These are phyloP conservation scores for Pteronotus mesoamericanus DNA, from an alignment of 2,797 vertebrate species.

Conservation along the genomic window DNA sequence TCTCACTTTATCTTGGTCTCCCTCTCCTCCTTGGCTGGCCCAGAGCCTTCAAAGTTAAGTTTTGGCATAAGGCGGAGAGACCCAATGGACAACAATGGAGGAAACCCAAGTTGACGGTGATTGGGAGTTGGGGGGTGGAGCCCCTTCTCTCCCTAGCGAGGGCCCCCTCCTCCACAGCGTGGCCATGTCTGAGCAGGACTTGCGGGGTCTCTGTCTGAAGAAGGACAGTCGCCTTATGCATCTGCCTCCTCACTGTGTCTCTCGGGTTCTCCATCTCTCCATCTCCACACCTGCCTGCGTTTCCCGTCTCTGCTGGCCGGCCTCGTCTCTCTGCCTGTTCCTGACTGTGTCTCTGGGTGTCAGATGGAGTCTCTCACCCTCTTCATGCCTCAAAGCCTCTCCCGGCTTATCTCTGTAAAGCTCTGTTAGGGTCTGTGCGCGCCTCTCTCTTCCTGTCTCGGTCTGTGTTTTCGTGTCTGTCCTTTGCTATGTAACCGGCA, in stretches of 20 bases:
- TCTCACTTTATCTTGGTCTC: background rate
- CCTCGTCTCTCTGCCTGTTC: background rate
- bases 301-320: background rate
- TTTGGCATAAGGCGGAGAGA: background rate
- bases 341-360: background rate
- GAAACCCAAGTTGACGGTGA: background rate
- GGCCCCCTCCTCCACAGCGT: background rate
- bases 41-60: background rate
- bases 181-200: background rate
- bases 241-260: background rate
- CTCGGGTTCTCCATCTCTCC: background rate
- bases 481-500: fast-evolving
- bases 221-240: background rate
- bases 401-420: background rate
- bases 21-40: background rate
- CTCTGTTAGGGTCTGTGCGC: background rate
- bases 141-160: background rate
- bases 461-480: background rate
- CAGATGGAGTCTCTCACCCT: background rate
- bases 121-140: background rate
- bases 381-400: background rate
- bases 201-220: background rate
- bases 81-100: background rate
- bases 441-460: background rate
- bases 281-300: background rate